These are phyloP conservation scores for Volucella inflata DNA, from an alignment of 2,888 invertebrate species.

Conservation along the genomic window DNA sequence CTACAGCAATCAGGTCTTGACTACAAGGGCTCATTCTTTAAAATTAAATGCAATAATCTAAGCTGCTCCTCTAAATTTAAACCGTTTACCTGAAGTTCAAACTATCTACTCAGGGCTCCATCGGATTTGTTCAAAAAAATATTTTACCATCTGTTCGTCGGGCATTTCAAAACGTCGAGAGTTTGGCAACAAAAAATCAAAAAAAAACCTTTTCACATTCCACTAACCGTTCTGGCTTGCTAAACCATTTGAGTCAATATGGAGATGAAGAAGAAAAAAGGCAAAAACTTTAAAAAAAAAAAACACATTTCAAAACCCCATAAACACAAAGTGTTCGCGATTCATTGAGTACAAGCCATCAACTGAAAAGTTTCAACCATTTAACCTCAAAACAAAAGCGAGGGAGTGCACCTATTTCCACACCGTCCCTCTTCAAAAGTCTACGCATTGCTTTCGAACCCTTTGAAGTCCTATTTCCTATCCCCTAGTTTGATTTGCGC, in stretches of 20 bases:
- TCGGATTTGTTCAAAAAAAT: too few species aligned
- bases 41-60: too few species aligned
- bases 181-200: too few species aligned
- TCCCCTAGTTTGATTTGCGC: conserved; percentile 46
- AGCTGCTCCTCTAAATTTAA: too few species aligned
- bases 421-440: neutral
- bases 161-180: too few species aligned
- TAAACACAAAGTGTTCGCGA: conserved; percentile 72
- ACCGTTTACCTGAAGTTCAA: too few species aligned
- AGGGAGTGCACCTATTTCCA: neutral
- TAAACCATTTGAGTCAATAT: conserved; percentile 14
- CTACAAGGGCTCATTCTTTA: too few species aligned
- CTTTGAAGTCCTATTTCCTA: conserved; percentile 5
- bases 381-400: conserved; percentile 72
- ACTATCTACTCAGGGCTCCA: too few species aligned
- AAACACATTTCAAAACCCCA: conserved; percentile 61
- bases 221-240: neutral
- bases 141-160: too few species aligned
- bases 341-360: conserved; percentile 71
- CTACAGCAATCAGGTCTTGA: too few species aligned
- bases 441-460: conserved; percentile 12
- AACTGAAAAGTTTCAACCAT: conserved; percentile 67
- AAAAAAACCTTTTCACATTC: neutral
- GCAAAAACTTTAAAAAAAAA: conserved; percentile 56
- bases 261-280: neutral